phyloP scores from a whole-genome alignment of 2,888 invertebrate genomes.

The Archaeoteleia sp. region DNA sequence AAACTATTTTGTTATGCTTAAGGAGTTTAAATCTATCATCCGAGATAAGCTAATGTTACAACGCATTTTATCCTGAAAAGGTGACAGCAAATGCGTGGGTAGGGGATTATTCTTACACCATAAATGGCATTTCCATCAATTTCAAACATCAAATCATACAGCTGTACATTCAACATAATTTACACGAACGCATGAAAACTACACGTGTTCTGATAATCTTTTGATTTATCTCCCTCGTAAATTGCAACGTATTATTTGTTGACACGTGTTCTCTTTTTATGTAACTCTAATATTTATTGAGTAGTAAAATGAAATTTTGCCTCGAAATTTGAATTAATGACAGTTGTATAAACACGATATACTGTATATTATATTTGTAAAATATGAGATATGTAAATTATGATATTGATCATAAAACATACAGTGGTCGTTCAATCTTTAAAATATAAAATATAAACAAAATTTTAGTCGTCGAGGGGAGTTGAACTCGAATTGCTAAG shows the following conservation, averaged over 20 bases:
- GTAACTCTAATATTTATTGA: not conserved
- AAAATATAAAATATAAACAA: no score
- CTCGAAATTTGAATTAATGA: no score
- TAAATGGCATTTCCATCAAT: constrained; percentile 28
- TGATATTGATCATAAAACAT: no score
- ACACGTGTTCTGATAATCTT: constrained; percentile 16
- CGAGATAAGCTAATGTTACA: constrained; percentile 27
- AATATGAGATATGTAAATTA: no score
- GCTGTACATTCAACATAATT: constrained; percentile 20
- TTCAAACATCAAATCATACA: constrained; percentile 18
- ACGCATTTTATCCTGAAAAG: constrained; percentile 22
- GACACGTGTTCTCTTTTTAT: constrained; percentile 18
- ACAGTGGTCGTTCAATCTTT: no score
- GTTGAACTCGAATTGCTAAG: no score
- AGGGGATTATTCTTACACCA: constrained; percentile 26
- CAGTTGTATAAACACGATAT: no score
- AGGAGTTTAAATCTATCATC: constrained; percentile 32
- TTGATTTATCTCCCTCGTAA: constrained; percentile 6
- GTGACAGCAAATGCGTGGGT: constrained; percentile 27
- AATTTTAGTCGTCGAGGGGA: no score
- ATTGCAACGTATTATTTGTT: constrained; percentile 25
- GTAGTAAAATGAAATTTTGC: not conserved
- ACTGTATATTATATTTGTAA: no score
- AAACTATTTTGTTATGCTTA: constrained; percentile 27
- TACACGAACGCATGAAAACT: constrained; percentile 17